Evolutionary conservation across 2,797 vertebrate species (phyloP).

Genomic region (Limosa lapponica): DNA sequence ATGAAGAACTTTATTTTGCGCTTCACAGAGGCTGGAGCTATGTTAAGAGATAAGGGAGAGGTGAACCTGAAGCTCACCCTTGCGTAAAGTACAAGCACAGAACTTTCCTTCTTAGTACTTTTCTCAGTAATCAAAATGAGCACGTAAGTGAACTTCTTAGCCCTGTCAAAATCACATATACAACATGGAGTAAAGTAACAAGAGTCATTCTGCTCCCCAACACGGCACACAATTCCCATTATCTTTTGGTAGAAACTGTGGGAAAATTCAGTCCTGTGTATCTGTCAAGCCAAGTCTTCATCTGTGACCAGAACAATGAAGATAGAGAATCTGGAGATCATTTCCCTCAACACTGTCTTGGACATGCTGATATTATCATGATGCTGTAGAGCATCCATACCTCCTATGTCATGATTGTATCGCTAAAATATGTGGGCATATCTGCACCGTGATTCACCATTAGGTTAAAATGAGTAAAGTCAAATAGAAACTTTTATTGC

Average conservation of each 20-base stretch:
- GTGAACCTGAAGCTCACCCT: background rate
- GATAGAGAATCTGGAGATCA: slow-evolving; percentile 29
- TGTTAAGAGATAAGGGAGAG: background rate
- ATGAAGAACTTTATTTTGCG: background rate
- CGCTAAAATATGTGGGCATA: slow-evolving; percentile 45
- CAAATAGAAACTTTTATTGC: slow-evolving; percentile 64
- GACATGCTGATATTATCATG: slow-evolving; percentile 7
- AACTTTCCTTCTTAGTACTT: background rate
- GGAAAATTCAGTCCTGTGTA: background rate
- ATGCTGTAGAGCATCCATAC: slow-evolving; percentile 24
- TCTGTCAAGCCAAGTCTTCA: slow-evolving; percentile 16
- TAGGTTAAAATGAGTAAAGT: slow-evolving; percentile 53
- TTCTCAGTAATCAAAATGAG: background rate
- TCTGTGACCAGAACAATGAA: slow-evolving; percentile 36
- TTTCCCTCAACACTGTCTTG: slow-evolving; percentile 17
- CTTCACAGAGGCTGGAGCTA: background rate
- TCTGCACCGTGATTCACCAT: slow-evolving; percentile 35
- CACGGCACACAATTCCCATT: background rate
- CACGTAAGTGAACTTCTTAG: background rate
- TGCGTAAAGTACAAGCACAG: background rate
- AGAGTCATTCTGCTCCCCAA: background rate
- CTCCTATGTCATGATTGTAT: slow-evolving; percentile 39
- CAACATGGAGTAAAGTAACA: background rate
- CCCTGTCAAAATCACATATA: background rate
- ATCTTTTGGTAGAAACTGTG: background rate